phyloP scores from a whole-genome alignment of 2,888 invertebrate genomes.

The Netelia inedita region DNA sequence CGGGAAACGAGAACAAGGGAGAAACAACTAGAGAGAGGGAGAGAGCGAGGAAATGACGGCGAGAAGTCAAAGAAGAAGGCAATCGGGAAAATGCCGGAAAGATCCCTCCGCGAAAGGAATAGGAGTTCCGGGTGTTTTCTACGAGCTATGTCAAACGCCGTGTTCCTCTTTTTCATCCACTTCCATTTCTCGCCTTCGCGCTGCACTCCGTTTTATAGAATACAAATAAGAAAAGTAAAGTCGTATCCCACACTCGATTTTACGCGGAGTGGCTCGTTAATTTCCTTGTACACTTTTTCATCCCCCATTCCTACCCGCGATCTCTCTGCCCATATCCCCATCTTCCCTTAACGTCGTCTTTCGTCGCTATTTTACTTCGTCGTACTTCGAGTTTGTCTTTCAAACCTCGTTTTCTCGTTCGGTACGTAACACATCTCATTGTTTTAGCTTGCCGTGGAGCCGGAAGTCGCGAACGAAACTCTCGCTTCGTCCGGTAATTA shows the following conservation, averaged over 20 bases:
- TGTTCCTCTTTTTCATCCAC: constrained; percentile 52
- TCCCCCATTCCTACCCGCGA: background rate
- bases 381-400: constrained; percentile 37
- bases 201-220: background rate
- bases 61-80: constrained; percentile 61
- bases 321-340: background rate
- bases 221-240: background rate
- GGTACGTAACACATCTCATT: constrained; percentile 43
- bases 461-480: constrained; percentile 71
- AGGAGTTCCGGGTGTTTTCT: constrained; percentile 55
- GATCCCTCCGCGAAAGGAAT: constrained; percentile 54
- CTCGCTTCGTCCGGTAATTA: constrained; percentile 67
- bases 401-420: constrained; percentile 52
- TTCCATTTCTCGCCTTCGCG: constrained; percentile 11
- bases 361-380: constrained; percentile 40
- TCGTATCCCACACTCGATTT: constrained; percentile 49
- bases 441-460: constrained; percentile 39
- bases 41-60: constrained; percentile 51
- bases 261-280: constrained; percentile 52
- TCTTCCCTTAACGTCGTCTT: background rate
- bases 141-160: constrained; percentile 51
- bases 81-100: constrained; percentile 54
- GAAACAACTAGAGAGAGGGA: constrained; percentile 32
- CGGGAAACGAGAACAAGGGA: constrained; percentile 43
- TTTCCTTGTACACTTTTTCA: constrained; percentile 43